Base-by-base conservation (phyloP, 1,140 invertebrate genomes). In the Oppia nitens region DNA sequence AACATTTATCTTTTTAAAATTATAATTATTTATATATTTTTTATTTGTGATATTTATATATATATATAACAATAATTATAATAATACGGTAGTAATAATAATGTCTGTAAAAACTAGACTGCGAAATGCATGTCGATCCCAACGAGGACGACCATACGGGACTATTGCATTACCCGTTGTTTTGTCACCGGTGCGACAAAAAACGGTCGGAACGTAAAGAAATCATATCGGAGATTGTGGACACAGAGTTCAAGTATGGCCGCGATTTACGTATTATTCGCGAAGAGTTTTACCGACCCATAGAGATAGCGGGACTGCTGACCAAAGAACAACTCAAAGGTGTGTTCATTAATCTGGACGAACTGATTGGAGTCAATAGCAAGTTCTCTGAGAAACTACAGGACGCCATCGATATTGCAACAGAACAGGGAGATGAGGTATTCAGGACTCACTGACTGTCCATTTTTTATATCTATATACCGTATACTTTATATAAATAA, bases 171-270 rank as follows among this genome's bases (percentile, higher is more conserved):
- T 63, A 60, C 54, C 61, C 62, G 54, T 57, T 64, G 55, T 81
- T 91, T 6, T 94, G 90, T 73, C 76, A 83, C 60, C 87, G 88
- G 68, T 95, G 90, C 70, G 76, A 80, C 48, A 88, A 89, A 66
- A 85, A 85, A 68, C 76, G 89, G 57, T 79, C 82, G 0, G 89
- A 97, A 69, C 78, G 90, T 40, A 89, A 90, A 67, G 89, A 95
- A 74, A 94, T 93, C 21, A 87, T 97, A 52, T 84, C 83, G 1
- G 92, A 97, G 75, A 92, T 96, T 61, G 85, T 93, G 2, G 91
- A 96, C 71, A 95, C 91, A 1, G 92, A 97, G 74, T 82, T 91
- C 64, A 95, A 61, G 27, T 63, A 63, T 59, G 62, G 62, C 17
- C 60, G 62, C 25, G 62, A 63, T 59, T 51, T 63, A 26, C 20